Percentiles rank a stretch among this genome's conserved stretches.
These are phyloP conservation scores for Drosophila kuntzei DNA, from an alignment of 2,888 invertebrate genomes.

Conservation along the genomic window DNA sequence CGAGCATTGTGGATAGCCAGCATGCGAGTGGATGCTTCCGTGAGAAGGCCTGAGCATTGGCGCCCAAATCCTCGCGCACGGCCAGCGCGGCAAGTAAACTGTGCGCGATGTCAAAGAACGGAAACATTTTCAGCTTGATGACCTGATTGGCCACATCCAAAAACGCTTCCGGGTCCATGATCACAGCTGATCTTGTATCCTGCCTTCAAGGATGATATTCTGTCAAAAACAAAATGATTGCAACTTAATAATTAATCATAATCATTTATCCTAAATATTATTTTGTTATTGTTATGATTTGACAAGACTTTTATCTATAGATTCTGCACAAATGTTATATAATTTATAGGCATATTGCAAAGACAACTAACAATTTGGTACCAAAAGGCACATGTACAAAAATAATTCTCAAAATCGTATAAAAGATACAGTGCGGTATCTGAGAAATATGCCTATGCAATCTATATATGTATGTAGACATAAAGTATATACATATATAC, in stretches of 20 bases:
- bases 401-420: slow-evolving; percentile 28
- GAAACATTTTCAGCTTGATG: slow-evolving; percentile 99
- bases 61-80: slow-evolving; percentile 97
- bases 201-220: slow-evolving; percentile 66
- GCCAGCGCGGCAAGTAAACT: slow-evolving; percentile 96
- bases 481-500: slow-evolving; percentile 9
- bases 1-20: slow-evolving; percentile 99
- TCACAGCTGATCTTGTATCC: slow-evolving; percentile 65
- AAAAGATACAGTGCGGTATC: slow-evolving; percentile 17
- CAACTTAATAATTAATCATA: background rate
- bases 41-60: slow-evolving; percentile 95
- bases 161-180: slow-evolving; percentile 98
- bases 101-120: slow-evolving; percentile 99
- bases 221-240: background rate
- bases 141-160: slow-evolving; percentile 99
- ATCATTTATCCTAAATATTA: too few species aligned
- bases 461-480: slow-evolving; percentile 9
- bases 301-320: too few species aligned
- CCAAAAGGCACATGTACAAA: slow-evolving; percentile 31
- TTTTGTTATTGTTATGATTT: too few species aligned
- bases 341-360: slow-evolving; percentile 30
- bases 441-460: slow-evolving; percentile 29
- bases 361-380: slow-evolving; percentile 26
- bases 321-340: slow-evolving; percentile 46
- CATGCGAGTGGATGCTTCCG: slow-evolving; percentile 98